Base-by-base conservation (phyloP, 1,140 invertebrate genomes). In the Drosophila yakuba region DNA sequence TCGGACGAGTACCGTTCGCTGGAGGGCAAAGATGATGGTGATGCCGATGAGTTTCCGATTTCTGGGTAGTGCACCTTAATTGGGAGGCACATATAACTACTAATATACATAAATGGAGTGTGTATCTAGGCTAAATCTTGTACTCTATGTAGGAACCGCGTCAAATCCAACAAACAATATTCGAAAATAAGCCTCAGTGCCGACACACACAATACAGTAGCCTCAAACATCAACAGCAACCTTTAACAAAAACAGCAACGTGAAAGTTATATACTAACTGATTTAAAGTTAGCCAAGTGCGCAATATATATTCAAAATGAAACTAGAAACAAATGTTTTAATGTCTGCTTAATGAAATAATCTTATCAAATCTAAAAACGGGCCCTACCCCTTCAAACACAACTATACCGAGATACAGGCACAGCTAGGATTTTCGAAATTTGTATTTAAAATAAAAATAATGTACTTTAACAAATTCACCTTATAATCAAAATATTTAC, bases 1-100 rank as follows among this genome's bases (percentile, higher is more conserved):
- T 92, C 91, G 3, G 91, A 92, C 76, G 91, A 92, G 73, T 92
- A 92, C 80, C 88, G 91, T 23, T 92, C 91, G 35, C 78, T 92
- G 51, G 91, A 92, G 74, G 80, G 74, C 52, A 92, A 91, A 66
- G 91, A 91, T 38, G 89, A 91, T 15, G 67, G 66, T 32, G 88
- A 69, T 32, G 91, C 83, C 35, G 89, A 91, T 39, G 89, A 91
- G 76, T 92, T 82, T 73, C 61, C 80, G 38, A 80, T 91, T 64
- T 91, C 88, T 72, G 90, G 91, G 82, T 91, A 91, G 77, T 84
- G 71, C 68, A 62, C 57, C 52, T 74, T 8, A 63, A 48, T 51
- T 45, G 44, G 43, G 61, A 67, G 45, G 63, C 44, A 48, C 59
- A 48, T 83, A 61, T 73, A 67, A 50, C 54, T 62, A 56, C 59